Conservation (phyloP, 2,113 vertebrate genomes). For the Tiliqua scincoides region DNA sequence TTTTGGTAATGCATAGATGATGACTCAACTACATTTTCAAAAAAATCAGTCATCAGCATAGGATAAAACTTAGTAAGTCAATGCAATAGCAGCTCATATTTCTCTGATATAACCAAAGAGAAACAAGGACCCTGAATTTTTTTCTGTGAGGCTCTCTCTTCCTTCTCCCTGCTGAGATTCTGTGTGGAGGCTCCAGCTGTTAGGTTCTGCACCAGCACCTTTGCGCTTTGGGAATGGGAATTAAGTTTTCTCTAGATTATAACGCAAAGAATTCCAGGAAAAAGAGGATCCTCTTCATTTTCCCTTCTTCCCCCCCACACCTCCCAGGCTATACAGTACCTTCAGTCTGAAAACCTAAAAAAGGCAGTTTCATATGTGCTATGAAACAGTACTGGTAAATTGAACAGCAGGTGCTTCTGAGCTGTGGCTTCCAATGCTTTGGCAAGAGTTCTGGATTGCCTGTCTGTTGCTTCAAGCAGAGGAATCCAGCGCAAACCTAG, state of each 20-base stretch:
- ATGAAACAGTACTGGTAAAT: background rate
- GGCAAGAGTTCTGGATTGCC: rapidly evolving
- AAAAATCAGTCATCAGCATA: background rate
- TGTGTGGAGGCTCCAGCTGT: slow-evolving; percentile 21
- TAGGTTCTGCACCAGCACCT: slow-evolving; percentile 22
- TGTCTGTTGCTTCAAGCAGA: rapidly evolving
- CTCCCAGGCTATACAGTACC: background rate
- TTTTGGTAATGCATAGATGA: background rate
- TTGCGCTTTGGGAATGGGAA: slow-evolving; percentile 36
- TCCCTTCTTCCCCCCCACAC: background rate
- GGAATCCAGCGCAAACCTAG: rapidly evolving
- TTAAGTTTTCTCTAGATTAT: slow-evolving; percentile 46
- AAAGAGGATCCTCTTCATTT: slow-evolving; percentile 25
- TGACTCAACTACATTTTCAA: background rate
- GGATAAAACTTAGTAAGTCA: background rate
- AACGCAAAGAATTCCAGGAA: slow-evolving; percentile 16
- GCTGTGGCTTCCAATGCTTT: background rate
- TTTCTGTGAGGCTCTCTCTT: background rate
- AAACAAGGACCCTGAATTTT: background rate
- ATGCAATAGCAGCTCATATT: background rate
- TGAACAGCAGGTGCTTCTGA: slow-evolving; percentile 2
- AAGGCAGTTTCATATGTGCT: background rate
- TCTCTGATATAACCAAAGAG: background rate
- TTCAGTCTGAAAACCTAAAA: slow-evolving; percentile 27
- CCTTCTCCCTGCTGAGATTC: background rate